Evolutionary conservation across 2,113 vertebrate genomes (phyloP), one percentile per base, ranked within the genome.

Genomic region (Loxodonta africana): DNA sequence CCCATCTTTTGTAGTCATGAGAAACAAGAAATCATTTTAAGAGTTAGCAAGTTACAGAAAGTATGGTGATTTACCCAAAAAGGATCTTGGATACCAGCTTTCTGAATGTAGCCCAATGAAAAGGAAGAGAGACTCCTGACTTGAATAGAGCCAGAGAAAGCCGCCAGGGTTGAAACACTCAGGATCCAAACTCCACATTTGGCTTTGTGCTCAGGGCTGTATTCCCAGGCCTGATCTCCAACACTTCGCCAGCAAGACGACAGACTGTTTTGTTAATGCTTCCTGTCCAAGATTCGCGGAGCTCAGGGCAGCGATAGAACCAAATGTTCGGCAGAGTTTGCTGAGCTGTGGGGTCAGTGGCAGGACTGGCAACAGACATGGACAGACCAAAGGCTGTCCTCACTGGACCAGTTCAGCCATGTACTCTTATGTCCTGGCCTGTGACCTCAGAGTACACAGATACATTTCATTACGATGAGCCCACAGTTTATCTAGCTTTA

Each of bases 11-110:
- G 14, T 82, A 77, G 90, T 90, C 53, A 90, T 28, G 33, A 95
- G 81, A 74, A 89, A 88, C 21, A 74, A 48, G 44, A 95, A 90
- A 63, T 97, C 41, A 21, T 94, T 78, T 88, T 17, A 8, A 37
- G 12, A 87, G 44, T 95, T 74, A 95, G 10, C 21, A 41, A 76
- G 44, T 57, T 25, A 9, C 2, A 80, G 71, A 18, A 94, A 77
- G 41, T 71, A 9, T n/a, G 87, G 12, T 23, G 7, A 83, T 87
- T 91, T 83, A 21, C 53, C 73, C 48, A 77, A 57, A 69, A 37
- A 73, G 30, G 11, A n/a, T 51, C 63, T 60, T 30, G 28, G 41
- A 73, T 44, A 81, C 6, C 48, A 80, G 18, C n/a, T 94, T 17
- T 81, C 85, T 84, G 62, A 91, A 74, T 20, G 1, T 48, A 80